Conservation (phyloP, 2,888 invertebrate species). For the Odontothrips loti region DNA sequence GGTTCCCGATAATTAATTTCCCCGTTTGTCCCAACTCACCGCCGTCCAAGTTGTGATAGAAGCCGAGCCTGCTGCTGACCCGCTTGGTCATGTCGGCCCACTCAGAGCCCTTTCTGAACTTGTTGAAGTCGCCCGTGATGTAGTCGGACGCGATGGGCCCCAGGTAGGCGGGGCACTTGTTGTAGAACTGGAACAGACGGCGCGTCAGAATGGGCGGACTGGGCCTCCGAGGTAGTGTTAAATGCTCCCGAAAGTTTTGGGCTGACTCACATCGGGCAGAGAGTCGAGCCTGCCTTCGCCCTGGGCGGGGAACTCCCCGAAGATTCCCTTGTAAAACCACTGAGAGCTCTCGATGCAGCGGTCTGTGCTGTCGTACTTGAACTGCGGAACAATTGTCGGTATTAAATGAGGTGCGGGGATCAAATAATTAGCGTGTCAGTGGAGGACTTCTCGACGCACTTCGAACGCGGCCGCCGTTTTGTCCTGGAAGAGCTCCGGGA, state of each 20-base stretch:
- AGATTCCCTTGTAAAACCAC: conserved; percentile 12
- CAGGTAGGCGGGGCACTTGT: conserved; percentile 39
- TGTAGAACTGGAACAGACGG: conserved; percentile 38
- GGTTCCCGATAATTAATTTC: not conserved
- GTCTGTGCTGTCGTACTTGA: not conserved
- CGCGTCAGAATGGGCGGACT: not conserved
- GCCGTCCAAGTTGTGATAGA: conserved; percentile 37
- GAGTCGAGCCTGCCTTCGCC: conserved; percentile 34
- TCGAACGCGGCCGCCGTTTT: not conserved
- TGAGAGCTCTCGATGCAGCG: conserved; percentile 1
- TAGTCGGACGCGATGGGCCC: conserved; percentile 38
- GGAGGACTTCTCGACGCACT: not conserved
- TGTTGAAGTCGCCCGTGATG: conserved; percentile 36
- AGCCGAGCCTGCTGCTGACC: conserved; percentile 40
- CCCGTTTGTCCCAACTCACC: conserved; percentile 35
- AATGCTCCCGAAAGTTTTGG: not conserved
- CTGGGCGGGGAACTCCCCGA: not conserved
- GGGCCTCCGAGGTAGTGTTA: not conserved
- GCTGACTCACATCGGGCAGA: conserved; percentile 37
- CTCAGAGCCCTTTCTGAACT: conserved; percentile 37
- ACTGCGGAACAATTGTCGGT: not conserved
- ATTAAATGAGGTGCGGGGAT: no score
- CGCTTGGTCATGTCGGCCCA: conserved; percentile 37
- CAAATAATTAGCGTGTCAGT: not conserved
- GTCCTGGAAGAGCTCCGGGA: conserved; percentile 37